These are phyloP conservation scores for Picus viridis DNA, from an alignment of 2,797 vertebrate species.

Conservation along the genomic window DNA sequence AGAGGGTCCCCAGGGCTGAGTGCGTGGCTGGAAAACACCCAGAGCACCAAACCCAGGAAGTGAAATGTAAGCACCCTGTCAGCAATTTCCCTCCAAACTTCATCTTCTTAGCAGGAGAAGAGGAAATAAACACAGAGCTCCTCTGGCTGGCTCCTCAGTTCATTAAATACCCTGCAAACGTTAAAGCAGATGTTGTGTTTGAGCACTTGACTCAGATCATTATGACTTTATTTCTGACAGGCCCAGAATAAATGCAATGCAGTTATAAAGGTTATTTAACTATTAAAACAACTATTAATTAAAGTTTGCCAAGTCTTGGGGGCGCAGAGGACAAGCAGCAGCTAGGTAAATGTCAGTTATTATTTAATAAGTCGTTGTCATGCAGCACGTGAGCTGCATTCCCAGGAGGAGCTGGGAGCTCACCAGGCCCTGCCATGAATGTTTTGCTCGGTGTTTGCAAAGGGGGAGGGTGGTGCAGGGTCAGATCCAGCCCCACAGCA, in stretches of 20 bases:
- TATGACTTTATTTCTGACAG: slow-evolving; percentile 71
- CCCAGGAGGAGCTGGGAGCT: slow-evolving; percentile 4
- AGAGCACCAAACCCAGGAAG: not conserved
- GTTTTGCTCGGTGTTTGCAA: not conserved
- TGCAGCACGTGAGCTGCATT: slow-evolving; percentile 14
- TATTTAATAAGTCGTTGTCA: slow-evolving; percentile 70
- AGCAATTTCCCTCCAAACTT: not conserved
- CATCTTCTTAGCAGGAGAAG: not conserved
- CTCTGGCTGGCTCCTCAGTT: slow-evolving; percentile 47
- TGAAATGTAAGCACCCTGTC: accelerated
- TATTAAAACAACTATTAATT: slow-evolving; percentile 79
- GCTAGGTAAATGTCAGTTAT: slow-evolving; percentile 75
- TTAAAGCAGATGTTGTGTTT: slow-evolving; percentile 73
- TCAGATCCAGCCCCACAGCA: accelerated
- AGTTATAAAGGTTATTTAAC: slow-evolving; percentile 76
- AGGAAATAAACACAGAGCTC: slow-evolving; percentile 11
- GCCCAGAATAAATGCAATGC: slow-evolving; percentile 62
- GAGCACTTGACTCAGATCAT: slow-evolving; percentile 66
- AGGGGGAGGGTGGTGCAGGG: not conserved
- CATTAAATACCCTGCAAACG: slow-evolving; percentile 69
- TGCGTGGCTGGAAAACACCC: accelerated
- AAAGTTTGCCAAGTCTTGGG: slow-evolving; percentile 71
- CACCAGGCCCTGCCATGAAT: not conserved
- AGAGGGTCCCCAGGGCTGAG: accelerated
- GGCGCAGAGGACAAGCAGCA: slow-evolving; percentile 64